These are phyloP conservation scores for Antheraea mylitta DNA, from an alignment of 1,140 invertebrate genomes.

Conservation along the genomic window DNA sequence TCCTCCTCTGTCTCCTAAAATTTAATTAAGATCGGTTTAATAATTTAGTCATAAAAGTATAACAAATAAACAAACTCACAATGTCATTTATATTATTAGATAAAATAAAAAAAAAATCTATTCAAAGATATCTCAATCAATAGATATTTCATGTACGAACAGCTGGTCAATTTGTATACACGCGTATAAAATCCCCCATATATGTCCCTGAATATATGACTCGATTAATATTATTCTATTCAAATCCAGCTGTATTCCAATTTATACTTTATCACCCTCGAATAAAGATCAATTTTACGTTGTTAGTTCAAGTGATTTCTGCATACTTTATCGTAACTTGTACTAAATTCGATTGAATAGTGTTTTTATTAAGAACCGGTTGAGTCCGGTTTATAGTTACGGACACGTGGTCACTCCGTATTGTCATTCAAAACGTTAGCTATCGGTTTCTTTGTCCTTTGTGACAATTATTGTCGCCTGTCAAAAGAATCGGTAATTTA, in stretches of 20 bases:
- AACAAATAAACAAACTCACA: too few species aligned
- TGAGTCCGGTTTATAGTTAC: slow-evolving; percentile 58
- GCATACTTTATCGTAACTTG: not conserved
- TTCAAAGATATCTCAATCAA: slow-evolving; percentile 1
- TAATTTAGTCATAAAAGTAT: too few species aligned
- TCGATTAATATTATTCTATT: not conserved
- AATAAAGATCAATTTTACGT: not conserved
- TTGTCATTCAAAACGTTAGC: slow-evolving; percentile 13
- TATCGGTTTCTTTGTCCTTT: not conserved
- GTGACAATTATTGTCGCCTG: slow-evolving; percentile 3
- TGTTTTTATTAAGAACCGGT: slow-evolving; percentile 41
- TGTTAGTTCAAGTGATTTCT: not conserved
- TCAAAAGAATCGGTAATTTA: slow-evolving; percentile 11
- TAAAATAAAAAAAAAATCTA: not conserved
- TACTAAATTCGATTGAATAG: slow-evolving; percentile 11
- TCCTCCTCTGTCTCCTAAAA: too few species aligned
- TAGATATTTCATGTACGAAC: not conserved
- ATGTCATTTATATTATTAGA: too few species aligned
- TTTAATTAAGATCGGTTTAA: too few species aligned
- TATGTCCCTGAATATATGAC: not conserved
- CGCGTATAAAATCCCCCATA: not conserved
- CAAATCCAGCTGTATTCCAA: not conserved
- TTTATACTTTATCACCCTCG: not conserved
- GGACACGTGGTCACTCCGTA: slow-evolving; percentile 14
- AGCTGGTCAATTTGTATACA: not conserved